These are phyloP conservation scores for Cephus pulcher DNA, from an alignment of 2,888 invertebrate species.

Conservation along the genomic window DNA sequence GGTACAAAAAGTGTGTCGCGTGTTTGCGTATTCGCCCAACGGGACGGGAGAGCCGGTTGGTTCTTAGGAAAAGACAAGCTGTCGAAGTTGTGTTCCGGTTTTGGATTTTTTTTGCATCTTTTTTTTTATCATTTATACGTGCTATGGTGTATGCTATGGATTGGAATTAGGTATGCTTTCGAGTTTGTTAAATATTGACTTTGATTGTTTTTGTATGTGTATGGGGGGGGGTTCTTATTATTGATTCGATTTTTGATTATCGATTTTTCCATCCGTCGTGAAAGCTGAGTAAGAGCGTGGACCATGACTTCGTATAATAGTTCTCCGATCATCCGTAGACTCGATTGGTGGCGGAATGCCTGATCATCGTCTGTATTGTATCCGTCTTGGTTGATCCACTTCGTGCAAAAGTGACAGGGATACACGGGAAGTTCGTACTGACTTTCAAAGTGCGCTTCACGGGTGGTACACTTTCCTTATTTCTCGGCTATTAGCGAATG, in stretches of 20 bases:
- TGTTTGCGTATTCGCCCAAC: too few relatives aligned
- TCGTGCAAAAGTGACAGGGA: background rate
- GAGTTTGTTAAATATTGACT: background rate
- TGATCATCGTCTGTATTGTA: background rate
- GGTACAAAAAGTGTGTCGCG: background rate
- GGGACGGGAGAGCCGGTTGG: too few relatives aligned
- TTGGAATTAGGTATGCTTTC: background rate
- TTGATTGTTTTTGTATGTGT: background rate
- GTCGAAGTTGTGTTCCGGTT: too few relatives aligned
- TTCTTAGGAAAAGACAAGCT: too few relatives aligned
- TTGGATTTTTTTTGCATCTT: too few relatives aligned
- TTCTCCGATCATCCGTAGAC: background rate
- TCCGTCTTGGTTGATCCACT: background rate
- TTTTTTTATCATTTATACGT: background rate
- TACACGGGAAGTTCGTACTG: background rate
- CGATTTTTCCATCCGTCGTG: background rate
- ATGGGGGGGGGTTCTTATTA: background rate
- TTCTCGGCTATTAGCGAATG: background rate
- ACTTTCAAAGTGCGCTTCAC: background rate
- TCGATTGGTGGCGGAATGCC: background rate
- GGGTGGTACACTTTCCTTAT: background rate
- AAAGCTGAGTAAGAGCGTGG: background rate
- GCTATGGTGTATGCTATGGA: background rate
- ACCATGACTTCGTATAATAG: background rate
- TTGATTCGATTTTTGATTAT: background rate